Percentiles rank a stretch among this genome's conserved stretches.
These are phyloP conservation scores for Drosophila phalerata DNA, from an alignment of 2,888 invertebrate species.

Conservation along the genomic window DNA sequence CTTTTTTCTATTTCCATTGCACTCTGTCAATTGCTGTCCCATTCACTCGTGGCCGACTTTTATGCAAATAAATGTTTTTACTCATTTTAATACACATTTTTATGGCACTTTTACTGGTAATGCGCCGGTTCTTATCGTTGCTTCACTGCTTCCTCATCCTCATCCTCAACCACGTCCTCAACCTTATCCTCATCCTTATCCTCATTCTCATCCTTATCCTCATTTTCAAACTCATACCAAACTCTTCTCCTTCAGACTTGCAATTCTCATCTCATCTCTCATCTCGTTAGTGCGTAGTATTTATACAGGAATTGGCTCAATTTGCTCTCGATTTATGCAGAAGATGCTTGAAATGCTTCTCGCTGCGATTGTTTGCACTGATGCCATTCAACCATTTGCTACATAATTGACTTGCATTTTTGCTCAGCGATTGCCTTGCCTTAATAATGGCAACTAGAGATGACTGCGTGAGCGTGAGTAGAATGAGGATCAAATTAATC, in stretches of 20 bases:
- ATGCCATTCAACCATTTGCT: conserved; percentile 75
- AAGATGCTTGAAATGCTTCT: conserved; percentile 67
- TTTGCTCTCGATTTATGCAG: conserved; percentile 80
- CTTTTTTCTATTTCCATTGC: conserved; percentile 6
- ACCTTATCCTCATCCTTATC: background rate
- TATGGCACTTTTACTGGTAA: conserved; percentile 77
- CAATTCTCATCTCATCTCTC: conserved; percentile 42
- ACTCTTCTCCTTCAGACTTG: conserved; percentile 7
- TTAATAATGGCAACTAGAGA: conserved; percentile 50
- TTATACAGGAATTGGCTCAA: conserved; percentile 81
- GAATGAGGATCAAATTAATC: background rate
- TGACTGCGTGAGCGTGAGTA: conserved; percentile 9
- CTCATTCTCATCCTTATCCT: background rate
- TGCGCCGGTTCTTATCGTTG: conserved; percentile 59
- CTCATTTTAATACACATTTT: conserved; percentile 81
- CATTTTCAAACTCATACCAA: background rate
- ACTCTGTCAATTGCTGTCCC: conserved; percentile 61
- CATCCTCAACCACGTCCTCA: background rate
- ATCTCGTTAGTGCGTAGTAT: conserved; percentile 75
- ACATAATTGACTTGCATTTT: conserved; percentile 82
- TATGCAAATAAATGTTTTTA: conserved; percentile 82
- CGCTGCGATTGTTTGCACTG: conserved; percentile 74
- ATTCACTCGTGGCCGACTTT: conserved; percentile 62
- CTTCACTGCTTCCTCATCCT: conserved; percentile 1
- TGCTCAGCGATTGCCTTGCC: conserved; percentile 52